A percentile compares a stretch with the other conserved stretches of the same genome.
Conservation (phyloP, 2,113 vertebrate species). For the Pseudopodoces humilis region DNA sequence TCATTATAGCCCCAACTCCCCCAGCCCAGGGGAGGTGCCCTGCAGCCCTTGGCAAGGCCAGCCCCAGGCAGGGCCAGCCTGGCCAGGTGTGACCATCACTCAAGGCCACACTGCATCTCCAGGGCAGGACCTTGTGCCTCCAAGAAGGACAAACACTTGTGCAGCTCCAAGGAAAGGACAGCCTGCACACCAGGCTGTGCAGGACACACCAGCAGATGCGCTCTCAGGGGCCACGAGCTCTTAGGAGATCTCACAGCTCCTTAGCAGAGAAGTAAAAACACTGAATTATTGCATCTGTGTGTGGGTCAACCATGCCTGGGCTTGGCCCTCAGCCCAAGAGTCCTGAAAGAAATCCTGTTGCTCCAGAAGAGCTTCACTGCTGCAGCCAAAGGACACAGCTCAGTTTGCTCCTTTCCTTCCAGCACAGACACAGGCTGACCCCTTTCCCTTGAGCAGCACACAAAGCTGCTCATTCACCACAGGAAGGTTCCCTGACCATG, state of each 20-base stretch:
- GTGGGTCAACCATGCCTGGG: background rate
- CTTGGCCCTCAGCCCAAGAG: background rate
- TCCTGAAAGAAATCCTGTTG: background rate
- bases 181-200: background rate
- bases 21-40: background rate
- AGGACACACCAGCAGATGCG: background rate
- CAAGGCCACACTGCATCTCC: background rate
- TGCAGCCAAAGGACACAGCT: background rate
- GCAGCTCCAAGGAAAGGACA: background rate
- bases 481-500: background rate
- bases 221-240: background rate
- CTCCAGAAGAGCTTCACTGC: background rate
- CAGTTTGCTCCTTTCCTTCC: background rate
- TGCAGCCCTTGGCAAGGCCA: background rate
- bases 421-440: background rate
- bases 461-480: background rate
- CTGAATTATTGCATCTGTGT: background rate
- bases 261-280: background rate
- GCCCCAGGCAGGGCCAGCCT: background rate
- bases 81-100: constrained; percentile 44
- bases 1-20: background rate
- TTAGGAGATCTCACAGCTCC: background rate
- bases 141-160: background rate
- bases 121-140: background rate
- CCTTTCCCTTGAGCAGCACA: background rate